Evolutionary conservation across 2,113 vertebrate species (phyloP).

Genomic region (Oryzias woworae): DNA sequence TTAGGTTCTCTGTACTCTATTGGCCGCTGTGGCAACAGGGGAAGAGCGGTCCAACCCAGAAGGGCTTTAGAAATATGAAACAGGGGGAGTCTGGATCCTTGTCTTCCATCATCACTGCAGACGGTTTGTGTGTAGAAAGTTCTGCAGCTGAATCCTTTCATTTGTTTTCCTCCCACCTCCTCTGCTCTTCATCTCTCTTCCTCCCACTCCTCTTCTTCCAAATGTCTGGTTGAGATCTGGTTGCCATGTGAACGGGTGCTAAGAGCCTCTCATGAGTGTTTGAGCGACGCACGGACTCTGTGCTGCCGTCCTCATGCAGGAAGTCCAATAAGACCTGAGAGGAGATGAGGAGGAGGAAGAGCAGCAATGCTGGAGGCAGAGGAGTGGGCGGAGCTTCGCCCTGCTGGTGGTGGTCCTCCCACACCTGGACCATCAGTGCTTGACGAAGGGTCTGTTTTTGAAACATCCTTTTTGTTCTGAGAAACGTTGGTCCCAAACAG

Average conservation of each 20-base stretch:
- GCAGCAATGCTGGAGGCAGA: neutral
- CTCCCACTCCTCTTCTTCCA: constrained; percentile 39
- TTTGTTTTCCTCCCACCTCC: constrained; percentile 25
- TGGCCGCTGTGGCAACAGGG: too few species aligned
- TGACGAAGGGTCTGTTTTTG: too few species aligned
- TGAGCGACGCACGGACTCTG: neutral
- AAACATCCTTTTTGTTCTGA: too few species aligned
- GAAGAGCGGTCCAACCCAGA: too few species aligned
- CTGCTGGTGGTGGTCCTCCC: constrained; percentile 13
- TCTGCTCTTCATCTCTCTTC: constrained; percentile 11
- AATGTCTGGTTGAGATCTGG: constrained; percentile 43
- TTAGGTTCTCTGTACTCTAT: too few species aligned
- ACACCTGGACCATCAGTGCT: neutral
- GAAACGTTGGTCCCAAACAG: too few species aligned
- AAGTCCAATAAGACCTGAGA: constrained; percentile 2
- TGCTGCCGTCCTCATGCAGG: neutral
- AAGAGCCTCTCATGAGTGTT: constrained; percentile 36
- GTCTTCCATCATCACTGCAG: too few species aligned
- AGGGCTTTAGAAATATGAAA: too few species aligned
- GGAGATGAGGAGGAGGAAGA: constrained; percentile 3
- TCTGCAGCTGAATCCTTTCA: constrained; percentile 17
- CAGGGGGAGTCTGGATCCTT: too few species aligned
- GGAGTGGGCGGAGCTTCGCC: too few species aligned
- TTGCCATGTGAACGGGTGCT: constrained; percentile 66
- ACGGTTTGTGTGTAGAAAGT: too few species aligned